These are phyloP conservation scores for Damaliscus lunatus DNA, from an alignment of 2,113 vertebrate species.

Conservation along the genomic window DNA sequence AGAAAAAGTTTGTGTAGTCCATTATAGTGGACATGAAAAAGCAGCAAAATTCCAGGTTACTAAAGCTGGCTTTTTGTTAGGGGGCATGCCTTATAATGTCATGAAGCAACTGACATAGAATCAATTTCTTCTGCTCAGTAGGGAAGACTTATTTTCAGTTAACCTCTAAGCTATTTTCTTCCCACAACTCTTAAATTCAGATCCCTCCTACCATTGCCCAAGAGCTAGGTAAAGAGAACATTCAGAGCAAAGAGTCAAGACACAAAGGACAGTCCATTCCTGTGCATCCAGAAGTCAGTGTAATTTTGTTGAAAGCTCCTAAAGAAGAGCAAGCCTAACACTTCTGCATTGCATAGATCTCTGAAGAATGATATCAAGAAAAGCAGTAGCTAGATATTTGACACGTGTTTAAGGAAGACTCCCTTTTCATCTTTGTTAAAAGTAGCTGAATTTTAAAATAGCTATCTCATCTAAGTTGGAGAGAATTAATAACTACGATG, in stretches of 20 bases:
- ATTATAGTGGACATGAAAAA: not conserved
- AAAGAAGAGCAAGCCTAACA: not conserved
- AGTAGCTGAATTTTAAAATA: not conserved
- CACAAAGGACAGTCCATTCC: not conserved
- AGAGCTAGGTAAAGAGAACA: not conserved
- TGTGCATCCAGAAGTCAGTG: not conserved
- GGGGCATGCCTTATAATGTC: not conserved
- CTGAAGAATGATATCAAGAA: not conserved
- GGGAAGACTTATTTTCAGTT: not conserved
- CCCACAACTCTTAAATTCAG: not conserved
- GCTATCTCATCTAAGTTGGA: not conserved
- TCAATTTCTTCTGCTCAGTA: not conserved
- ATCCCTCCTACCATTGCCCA: not conserved
- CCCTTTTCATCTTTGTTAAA: not conserved
- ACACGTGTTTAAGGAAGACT: not conserved
- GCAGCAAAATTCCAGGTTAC: not conserved
- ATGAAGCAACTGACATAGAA: slow-evolving; percentile 1
- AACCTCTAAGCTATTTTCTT: not conserved
- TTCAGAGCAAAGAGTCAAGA: not conserved
- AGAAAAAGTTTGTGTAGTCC: not conserved
- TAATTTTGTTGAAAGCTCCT: not conserved
- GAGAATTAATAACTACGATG: not conserved
- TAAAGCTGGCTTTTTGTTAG: not conserved
- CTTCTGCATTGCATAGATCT: not conserved
- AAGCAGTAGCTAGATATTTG: not conserved